Evolutionary conservation across 2,888 invertebrate genomes (phyloP).

Genomic region (Steromphala cineraria): DNA sequence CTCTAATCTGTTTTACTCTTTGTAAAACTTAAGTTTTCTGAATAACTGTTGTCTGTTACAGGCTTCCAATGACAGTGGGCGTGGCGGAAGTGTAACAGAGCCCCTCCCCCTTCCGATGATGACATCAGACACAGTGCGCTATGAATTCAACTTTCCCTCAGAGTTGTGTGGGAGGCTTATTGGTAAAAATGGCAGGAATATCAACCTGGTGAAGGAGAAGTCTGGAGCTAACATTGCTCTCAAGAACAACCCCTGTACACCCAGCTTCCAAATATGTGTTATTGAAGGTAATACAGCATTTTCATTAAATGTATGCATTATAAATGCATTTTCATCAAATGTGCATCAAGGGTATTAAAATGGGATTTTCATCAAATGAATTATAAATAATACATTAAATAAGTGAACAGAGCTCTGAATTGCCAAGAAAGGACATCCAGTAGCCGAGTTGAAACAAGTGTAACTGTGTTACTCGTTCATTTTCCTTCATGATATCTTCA

Average conservation of each 20-base stretch:
- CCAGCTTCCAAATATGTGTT: constrained; percentile 87
- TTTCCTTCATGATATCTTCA: too few species aligned
- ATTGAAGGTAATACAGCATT: constrained; percentile 81
- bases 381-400: too few species aligned
- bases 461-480: too few species aligned
- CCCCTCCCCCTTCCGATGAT: constrained; percentile 76
- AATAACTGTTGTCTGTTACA: constrained; percentile 54
- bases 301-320: background rate
- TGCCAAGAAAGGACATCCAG: too few species aligned
- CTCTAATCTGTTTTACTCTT: too few species aligned
- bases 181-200: constrained; percentile 87
- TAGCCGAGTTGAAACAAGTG: too few species aligned
- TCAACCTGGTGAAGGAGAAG: constrained; percentile 85
- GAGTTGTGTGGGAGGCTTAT: constrained; percentile 89
- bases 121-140: constrained; percentile 74
- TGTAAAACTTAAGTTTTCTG: too few species aligned
- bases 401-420: too few species aligned
- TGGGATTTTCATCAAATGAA: too few species aligned
- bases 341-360: too few species aligned
- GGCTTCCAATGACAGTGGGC: constrained; percentile 90
- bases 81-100: constrained; percentile 80
- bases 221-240: constrained; percentile 87
- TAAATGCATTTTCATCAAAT: too few species aligned
- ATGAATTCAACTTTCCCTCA: constrained; percentile 76
- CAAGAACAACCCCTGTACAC: constrained; percentile 85